phyloP scores from a whole-genome alignment of 2,113 vertebrate genomes.

The Limnothrissa miodon region DNA sequence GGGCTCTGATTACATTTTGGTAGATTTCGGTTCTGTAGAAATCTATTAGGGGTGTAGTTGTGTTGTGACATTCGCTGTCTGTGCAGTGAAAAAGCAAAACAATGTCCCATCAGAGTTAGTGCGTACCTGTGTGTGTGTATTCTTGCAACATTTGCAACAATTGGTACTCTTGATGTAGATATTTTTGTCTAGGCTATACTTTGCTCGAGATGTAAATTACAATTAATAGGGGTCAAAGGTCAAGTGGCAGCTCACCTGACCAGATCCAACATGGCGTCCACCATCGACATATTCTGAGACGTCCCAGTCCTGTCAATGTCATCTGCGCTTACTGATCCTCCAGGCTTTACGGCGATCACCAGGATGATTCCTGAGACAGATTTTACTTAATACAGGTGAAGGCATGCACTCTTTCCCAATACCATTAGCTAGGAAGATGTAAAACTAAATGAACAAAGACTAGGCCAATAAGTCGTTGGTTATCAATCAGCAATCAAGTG shows the following conservation, averaged over 20 bases:
- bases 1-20: too few species aligned
- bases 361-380: constrained; percentile 80
- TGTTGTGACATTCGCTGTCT: too few species aligned
- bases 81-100: too few species aligned
- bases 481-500: not conserved
- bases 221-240: not conserved
- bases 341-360: constrained; percentile 92
- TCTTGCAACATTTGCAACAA: too few species aligned
- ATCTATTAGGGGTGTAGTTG: too few species aligned
- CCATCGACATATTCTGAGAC: constrained; percentile 87
- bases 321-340: constrained; percentile 80
- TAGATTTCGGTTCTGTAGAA: too few species aligned
- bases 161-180: too few species aligned
- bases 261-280: constrained; percentile 91
- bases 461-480: not conserved
- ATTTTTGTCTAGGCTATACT: too few species aligned
- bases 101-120: too few species aligned
- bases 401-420: not conserved
- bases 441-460: not conserved
- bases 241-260: constrained; percentile 74
- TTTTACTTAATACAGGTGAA: not conserved
- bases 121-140: too few species aligned
- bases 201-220: too few species aligned
- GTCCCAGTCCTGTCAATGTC: constrained; percentile 84
- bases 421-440: too few species aligned